These are phyloP conservation scores for Meteorus sp. DNA, from an alignment of 1,140 invertebrate species.

Conservation along the genomic window DNA sequence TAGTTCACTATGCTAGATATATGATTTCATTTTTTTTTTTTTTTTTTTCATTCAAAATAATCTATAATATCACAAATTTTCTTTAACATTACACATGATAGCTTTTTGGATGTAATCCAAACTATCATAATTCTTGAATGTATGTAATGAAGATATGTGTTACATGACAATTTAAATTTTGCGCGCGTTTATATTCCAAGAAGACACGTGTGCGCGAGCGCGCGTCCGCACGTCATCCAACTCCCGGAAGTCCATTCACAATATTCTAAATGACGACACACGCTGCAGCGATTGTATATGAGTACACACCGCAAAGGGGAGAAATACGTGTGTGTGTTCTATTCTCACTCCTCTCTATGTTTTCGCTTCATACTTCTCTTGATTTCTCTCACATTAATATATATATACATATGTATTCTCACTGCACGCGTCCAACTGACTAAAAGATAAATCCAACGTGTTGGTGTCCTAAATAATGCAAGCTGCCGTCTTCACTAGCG, in stretches of 20 bases:
- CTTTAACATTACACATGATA: too few relatives aligned
- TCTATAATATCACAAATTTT: too few relatives aligned
- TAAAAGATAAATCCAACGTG: slow-evolving; percentile 41
- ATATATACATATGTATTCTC: too few relatives aligned
- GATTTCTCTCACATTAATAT: too few relatives aligned
- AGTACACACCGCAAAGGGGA: too few relatives aligned
- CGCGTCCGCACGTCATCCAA: too few relatives aligned
- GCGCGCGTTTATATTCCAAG: not conserved
- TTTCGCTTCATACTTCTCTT: not conserved
- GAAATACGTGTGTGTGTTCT: not conserved
- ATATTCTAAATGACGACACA: not conserved
- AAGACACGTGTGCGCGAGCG: not conserved
- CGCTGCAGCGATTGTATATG: too few relatives aligned
- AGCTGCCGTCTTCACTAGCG: slow-evolving; percentile 38
- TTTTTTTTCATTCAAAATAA: too few relatives aligned
- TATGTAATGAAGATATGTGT: slow-evolving; percentile 19
- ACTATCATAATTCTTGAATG: not conserved
- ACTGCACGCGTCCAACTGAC: not conserved
- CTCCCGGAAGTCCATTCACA: slow-evolving; percentile 19
- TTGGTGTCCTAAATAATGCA: slow-evolving; percentile 48
- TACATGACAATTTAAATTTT: slow-evolving; percentile 21
- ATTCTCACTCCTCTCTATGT: not conserved
- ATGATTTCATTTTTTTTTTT: too few relatives aligned
- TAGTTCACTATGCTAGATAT: too few relatives aligned
- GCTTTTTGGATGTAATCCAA: not conserved